Evolutionary conservation across 2,797 vertebrate genomes (phyloP), one percentile per base, ranked within the genome.

Genomic region (Loris lydekkerianus): DNA sequence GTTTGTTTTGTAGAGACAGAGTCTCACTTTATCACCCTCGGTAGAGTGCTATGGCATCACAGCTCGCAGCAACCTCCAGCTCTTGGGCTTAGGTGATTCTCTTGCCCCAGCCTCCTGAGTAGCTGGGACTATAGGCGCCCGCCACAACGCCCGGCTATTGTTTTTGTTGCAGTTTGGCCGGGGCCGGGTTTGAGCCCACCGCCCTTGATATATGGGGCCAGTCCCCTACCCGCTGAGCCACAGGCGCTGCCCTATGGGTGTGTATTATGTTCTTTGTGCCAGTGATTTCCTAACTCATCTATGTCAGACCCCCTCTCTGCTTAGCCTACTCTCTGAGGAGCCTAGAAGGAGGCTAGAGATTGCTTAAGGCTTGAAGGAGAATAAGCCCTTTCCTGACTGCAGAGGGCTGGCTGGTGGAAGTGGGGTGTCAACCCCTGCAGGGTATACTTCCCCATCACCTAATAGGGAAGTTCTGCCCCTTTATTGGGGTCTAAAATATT

Each of bases 331-430:
- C 46, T 76, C 65, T 34, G 82, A 85, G 56, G 43, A 40, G 21
- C 70, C 70, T 31, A 40, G 40, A 86, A 89, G 27, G 81, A 10
- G 11, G 58, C 37, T 70, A 73, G 82, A 83, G 25, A 65, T 86
- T 82, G 13, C 70, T 91, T 37, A 82, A 63, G 10, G 43, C 82
- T 83, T 89, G 80, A 86, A 92, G 63, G 40, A 72, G 90, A 96
- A 89, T 72, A 78, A 93, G 15, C n/a, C 13, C 40, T 87, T 81
- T 67, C n/a, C 60, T 86, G 73, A 78, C 7, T 67, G 49, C 43
- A 46, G 75, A 69, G 37, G 58, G 25, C 25, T 86, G 20, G 29
- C n/a, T 31, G 43, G 11, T 2, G 1, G 5, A 15, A 43, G 46
- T 23, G 46, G n/a, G 18, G n/a, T 18, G 23, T 49, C 18, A 76